Conservation (phyloP, 2,888 invertebrate genomes). For the Drosophila algonquin region DNA sequence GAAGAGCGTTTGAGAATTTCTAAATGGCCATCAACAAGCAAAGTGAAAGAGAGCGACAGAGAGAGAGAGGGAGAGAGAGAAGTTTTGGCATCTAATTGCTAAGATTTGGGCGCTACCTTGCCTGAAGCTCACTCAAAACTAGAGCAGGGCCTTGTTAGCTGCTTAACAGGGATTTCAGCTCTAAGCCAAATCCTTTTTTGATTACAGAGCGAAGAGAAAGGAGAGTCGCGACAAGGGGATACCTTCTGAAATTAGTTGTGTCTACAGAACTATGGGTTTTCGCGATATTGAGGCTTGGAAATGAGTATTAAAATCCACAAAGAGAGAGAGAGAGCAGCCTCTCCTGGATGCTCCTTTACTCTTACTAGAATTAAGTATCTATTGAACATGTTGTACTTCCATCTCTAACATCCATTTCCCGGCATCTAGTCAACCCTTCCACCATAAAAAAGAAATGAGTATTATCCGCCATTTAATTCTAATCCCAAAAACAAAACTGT, state of each 20-base stretch:
- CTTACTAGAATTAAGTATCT: too few species aligned
- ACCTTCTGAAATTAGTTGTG: not conserved
- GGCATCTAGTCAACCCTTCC: not conserved
- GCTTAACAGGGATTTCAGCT: constrained; percentile 1
- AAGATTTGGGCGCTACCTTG: constrained; percentile 31
- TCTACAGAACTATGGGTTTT: too few species aligned
- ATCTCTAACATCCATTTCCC: not conserved
- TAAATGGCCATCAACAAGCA: constrained; percentile 17
- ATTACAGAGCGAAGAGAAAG: not conserved
- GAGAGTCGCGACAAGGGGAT: not conserved
- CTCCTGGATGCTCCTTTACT: not conserved
- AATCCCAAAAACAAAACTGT: not conserved
- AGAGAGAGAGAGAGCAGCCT: too few species aligned
- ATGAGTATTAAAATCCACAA: too few species aligned
- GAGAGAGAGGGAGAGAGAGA: constrained; percentile 10
- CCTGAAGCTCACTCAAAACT: constrained; percentile 23
- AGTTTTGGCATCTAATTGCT: constrained; percentile 32
- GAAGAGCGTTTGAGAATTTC: constrained; percentile 70
- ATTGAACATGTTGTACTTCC: not conserved
- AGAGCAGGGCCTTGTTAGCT: constrained; percentile 24
- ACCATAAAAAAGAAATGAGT: not conserved
- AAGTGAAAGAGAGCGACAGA: not conserved
- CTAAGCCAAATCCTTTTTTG: constrained; percentile 10
- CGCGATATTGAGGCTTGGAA: too few species aligned
- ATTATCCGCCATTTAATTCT: not conserved